phyloP scores from a whole-genome alignment of 2,113 vertebrate species.

The Sisor rabdophorus region DNA sequence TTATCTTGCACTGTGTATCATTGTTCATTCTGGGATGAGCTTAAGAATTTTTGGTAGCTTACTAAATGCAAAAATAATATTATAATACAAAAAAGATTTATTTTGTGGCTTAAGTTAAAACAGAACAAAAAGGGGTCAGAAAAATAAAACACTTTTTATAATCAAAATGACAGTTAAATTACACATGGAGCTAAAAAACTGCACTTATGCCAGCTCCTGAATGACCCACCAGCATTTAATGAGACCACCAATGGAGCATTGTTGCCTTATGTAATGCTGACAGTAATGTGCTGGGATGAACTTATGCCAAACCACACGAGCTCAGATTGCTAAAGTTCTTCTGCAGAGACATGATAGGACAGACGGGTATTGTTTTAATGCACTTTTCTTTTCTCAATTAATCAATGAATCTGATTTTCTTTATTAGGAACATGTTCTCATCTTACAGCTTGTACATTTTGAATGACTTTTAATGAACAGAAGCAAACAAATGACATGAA shows the following conservation, averaged over 20 bases:
- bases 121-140: background rate
- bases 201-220: background rate
- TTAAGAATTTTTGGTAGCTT: too few relatives aligned
- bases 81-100: background rate
- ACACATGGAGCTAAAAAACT: background rate
- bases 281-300: slow-evolving; percentile 32
- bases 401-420: background rate
- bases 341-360: slow-evolving; percentile 6
- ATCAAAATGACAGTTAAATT: slow-evolving; percentile 8
- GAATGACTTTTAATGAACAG: background rate
- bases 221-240: slow-evolving; percentile 19
- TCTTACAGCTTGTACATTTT: background rate
- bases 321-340: slow-evolving; percentile 4
- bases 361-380: slow-evolving; percentile 10
- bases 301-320: slow-evolving; percentile 17
- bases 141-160: background rate
- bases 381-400: slow-evolving; percentile 19
- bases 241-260: slow-evolving; percentile 25
- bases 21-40: too few relatives aligned
- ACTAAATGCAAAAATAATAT: background rate
- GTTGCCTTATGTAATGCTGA: slow-evolving; percentile 34
- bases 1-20: too few relatives aligned
- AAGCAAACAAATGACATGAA: background rate
- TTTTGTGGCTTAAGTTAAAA: background rate
- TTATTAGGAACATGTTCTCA: too few relatives aligned